phyloP scores from a whole-genome alignment of 2,113 vertebrate species.

The Morone saxatilis region DNA sequence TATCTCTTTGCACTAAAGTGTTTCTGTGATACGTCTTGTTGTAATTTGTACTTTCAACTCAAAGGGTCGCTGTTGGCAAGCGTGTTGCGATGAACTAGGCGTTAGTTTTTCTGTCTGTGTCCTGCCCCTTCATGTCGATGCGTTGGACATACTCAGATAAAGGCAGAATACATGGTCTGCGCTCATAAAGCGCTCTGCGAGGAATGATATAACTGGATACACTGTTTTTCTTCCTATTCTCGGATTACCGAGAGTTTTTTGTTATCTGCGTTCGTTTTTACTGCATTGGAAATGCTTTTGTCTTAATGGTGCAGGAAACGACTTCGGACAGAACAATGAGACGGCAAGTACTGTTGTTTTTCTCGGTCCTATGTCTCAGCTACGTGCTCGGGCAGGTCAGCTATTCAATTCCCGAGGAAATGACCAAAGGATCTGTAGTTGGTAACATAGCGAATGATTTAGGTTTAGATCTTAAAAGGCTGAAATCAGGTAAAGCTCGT shows the following conservation, averaged over 20 bases:
- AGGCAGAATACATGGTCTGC: background rate
- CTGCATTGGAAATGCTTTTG: background rate
- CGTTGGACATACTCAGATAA: background rate
- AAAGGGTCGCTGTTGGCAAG: slow-evolving; percentile 67
- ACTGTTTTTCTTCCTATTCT: background rate
- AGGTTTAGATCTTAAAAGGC: slow-evolving; percentile 75
- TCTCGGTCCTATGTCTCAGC: slow-evolving; percentile 41
- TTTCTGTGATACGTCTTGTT: background rate
- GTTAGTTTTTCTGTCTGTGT: slow-evolving; percentile 13
- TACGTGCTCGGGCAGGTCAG: slow-evolving; percentile 70
- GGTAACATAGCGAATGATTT: slow-evolving; percentile 83
- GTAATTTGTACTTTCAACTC: slow-evolving; percentile 62
- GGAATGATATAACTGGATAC: background rate
- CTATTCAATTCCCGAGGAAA: slow-evolving; percentile 85
- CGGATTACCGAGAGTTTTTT: background rate
- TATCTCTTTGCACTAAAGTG: background rate
- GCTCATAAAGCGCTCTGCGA: background rate
- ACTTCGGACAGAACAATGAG: slow-evolving; percentile 61
- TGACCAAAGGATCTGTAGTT: slow-evolving; percentile 81
- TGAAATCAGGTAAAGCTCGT: slow-evolving; percentile 75
- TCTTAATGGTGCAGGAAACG: slow-evolving; percentile 4
- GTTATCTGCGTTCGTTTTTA: background rate
- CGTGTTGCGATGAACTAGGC: background rate
- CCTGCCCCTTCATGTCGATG: slow-evolving; percentile 28
- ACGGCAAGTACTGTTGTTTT: slow-evolving; percentile 71